Evolutionary conservation across 1,140 invertebrate genomes (phyloP), one percentile per base, ranked within the genome.

Genomic region (Schmidtea mediterranea): DNA sequence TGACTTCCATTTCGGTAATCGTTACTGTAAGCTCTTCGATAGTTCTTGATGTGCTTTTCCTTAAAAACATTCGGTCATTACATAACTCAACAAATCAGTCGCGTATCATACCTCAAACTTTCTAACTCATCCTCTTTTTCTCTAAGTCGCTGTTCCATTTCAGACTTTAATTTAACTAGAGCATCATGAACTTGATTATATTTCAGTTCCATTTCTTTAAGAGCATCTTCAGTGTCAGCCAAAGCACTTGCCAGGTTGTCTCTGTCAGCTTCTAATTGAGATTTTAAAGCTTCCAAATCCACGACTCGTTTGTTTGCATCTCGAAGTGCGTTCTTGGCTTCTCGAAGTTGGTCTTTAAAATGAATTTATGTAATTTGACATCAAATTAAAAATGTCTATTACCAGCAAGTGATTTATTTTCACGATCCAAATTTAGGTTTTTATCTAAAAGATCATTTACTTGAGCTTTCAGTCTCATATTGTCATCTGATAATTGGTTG

Each of bases 91-190:
- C n/a, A n/a, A n/a, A n/a, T n/a, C n/a, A n/a, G n/a, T n/a, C n/a
- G n/a, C n/a, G n/a, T n/a, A n/a, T 32, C 24, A 40, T 41, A 55
- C 54, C 53, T 47, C 12, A 56, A 51, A 39, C 51, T 52, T 46
- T 66, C 64, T 22, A 66, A 56, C 53, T 66, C 64, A 43, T 65
- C 63, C 38, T 66, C 64, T 57, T 66, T 66, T 51, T 64, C 64
- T 40, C 62, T 52, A 23, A 66, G 62, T 52, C 63, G 57, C 49
- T 56, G 56, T 55, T 65, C 63, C 58, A 66, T 61, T 50, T 66
- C 64, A 38, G 53, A 52, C 22, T 58, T 53, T 47, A 66, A 59
- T 48, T 59, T 56, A 52, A 55, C 55, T 19, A 66, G 60, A 46
- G 64, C 61, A 40, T 55, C 55, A 51, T 62, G 58, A 53, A 63